phyloP scores from a whole-genome alignment of 2,888 invertebrate species.

The Sturmia bella region DNA sequence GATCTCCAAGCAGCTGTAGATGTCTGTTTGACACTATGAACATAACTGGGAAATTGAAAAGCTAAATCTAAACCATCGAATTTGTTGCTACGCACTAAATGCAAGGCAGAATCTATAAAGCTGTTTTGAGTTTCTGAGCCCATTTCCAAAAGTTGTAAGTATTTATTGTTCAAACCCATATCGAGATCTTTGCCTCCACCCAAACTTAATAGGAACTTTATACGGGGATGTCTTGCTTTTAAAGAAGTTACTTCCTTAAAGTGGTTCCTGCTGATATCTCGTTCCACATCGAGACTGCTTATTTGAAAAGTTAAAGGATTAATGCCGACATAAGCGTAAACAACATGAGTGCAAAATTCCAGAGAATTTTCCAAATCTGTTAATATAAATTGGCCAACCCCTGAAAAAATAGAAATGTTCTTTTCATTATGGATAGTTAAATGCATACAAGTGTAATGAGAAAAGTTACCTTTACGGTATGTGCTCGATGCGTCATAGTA shows the following conservation, averaged over 20 bases:
- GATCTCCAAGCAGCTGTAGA: constrained; percentile 86
- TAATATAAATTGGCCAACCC: constrained; percentile 88
- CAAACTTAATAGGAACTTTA: constrained; percentile 88
- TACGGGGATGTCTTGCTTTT: constrained; percentile 86
- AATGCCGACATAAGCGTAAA: constrained; percentile 90
- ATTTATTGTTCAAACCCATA: constrained; percentile 86
- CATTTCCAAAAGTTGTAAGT: constrained; percentile 86
- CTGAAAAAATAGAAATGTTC: constrained; percentile 81
- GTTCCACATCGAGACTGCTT: constrained; percentile 86
- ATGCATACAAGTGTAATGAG: not conserved
- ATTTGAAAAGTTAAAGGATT: constrained; percentile 87
- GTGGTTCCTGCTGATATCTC: constrained; percentile 87
- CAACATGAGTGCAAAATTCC: constrained; percentile 89
- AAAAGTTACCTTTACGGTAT: constrained; percentile 48
- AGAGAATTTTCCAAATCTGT: constrained; percentile 88
- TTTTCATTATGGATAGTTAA: not conserved
- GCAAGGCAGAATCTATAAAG: constrained; percentile 89
- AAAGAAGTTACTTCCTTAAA: constrained; percentile 87
- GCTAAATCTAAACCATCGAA: constrained; percentile 94
- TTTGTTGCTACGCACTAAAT: constrained; percentile 87
- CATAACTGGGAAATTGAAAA: constrained; percentile 91
- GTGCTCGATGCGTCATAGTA: constrained; percentile 61
- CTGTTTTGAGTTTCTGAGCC: constrained; percentile 85
- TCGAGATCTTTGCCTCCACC: constrained; percentile 89
- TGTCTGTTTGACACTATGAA: constrained; percentile 85